A percentile compares a stretch with the other conserved stretches of the same genome.
These are phyloP conservation scores for Pygathrix nemaeus DNA, from an alignment of 2,113 vertebrate species.

Conservation along the genomic window DNA sequence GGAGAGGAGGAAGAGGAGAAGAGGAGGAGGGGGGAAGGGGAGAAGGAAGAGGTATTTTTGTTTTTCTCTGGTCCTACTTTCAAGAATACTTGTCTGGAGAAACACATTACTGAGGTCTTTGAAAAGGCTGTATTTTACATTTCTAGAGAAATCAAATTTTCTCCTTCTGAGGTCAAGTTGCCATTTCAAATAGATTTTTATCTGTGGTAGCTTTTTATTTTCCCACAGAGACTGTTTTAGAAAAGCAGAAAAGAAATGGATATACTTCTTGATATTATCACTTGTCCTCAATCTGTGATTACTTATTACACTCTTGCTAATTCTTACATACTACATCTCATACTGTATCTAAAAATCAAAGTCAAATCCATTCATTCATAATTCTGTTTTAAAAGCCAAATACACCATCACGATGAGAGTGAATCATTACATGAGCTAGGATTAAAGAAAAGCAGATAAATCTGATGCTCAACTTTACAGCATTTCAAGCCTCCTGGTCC, in stretches of 20 bases:
- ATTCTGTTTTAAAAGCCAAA: neutral
- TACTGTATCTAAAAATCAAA: neutral
- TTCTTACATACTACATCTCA: neutral
- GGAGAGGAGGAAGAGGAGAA: neutral
- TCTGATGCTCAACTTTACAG: neutral
- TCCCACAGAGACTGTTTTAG: neutral
- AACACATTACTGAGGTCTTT: slow-evolving; percentile 35
- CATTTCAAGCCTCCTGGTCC: neutral
- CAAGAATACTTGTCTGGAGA: slow-evolving; percentile 28
- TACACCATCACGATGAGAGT: neutral
- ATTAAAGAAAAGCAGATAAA: neutral
- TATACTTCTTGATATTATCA: slow-evolving; percentile 16
- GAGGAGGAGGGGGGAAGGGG: too few relatives aligned
- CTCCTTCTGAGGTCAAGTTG: slow-evolving; percentile 59
- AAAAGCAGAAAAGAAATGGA: slow-evolving; percentile 16
- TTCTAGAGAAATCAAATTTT: slow-evolving; percentile 60
- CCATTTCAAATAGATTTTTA: slow-evolving; percentile 60
- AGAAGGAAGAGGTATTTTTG: neutral
- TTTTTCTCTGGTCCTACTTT: neutral
- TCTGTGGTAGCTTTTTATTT: neutral
- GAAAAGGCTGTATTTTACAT: slow-evolving; percentile 32
- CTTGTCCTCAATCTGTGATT: neutral
- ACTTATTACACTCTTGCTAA: slow-evolving; percentile 10
- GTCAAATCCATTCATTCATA: neutral
- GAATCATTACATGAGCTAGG: neutral